Percentiles rank a stretch among this genome's conserved stretches.
These are phyloP conservation scores for Fulmarus glacialis DNA, from an alignment of 2,113 vertebrate species.

Conservation along the genomic window DNA sequence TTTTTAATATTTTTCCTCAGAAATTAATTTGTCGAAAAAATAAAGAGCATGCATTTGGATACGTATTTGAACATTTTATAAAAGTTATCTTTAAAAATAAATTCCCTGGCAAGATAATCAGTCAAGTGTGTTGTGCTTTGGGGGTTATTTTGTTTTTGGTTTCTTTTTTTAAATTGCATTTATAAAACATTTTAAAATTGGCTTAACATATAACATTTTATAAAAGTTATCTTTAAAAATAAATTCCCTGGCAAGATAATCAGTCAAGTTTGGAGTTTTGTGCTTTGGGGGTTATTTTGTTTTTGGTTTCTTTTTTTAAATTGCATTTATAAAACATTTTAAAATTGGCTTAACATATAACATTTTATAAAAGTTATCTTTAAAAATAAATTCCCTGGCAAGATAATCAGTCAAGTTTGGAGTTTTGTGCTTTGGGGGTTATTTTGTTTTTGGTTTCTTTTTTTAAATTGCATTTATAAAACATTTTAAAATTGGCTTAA, in stretches of 20 bases:
- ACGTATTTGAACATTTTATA: background rate
- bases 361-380: background rate
- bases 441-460: background rate
- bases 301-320: too few relatives aligned
- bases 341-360: too few relatives aligned
- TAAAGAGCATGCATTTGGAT: background rate
- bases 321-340: too few relatives aligned
- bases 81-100: background rate
- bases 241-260: background rate
- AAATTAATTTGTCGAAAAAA: background rate
- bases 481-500: background rate
- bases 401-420: background rate
- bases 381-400: background rate
- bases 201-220: too few relatives aligned
- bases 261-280: too few relatives aligned
- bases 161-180: too few relatives aligned
- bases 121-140: too few relatives aligned
- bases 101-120: background rate
- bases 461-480: background rate
- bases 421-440: fast-evolving
- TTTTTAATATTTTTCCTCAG: background rate
- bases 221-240: background rate
- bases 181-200: too few relatives aligned
- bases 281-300: too few relatives aligned
- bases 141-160: too few relatives aligned